Base-by-base conservation (phyloP, 2,888 invertebrate genomes). In the Rhimphoctona megacephalus region DNA sequence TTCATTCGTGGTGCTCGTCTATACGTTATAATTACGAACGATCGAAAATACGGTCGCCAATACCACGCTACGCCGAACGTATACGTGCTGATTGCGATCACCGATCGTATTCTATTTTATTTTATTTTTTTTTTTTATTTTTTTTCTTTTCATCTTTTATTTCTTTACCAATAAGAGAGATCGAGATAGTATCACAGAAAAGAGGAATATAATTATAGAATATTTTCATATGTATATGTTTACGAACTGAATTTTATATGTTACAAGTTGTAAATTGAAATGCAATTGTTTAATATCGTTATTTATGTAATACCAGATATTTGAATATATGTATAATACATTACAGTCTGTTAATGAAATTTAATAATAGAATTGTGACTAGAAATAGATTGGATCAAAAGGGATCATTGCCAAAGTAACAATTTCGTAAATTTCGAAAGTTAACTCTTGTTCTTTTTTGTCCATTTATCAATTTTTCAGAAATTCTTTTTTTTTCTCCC, bases 121-220 rank as follows among this genome's bases (percentile, higher is more conserved):
- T 19, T 7, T 19, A 19, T 36, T 46, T 81, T 5, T 49, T 19
- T 19, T 54, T 49, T 36, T 46, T 78, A 9, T 43, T 22, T 30
- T 54, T 39, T 17, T 52, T 25, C 36, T 69, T 43, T 25, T 33
- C 17, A 17, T 70, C 52, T 70, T 39, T 43, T 36, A 33, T 78
- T 61, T 67, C 52, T 78, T 74, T 49, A 83, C 61, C 57, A 83
- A 86, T 83, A 86, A 85, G 67, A 87, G 54, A 87, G 85, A 87
- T 80, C 77, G 64, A 89, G 86, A 87, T 81, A 81, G 87, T 89
- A 89, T 89, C 89, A 89, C 89, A 89, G 89, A 81, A 86, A 88
- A 88, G 86, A 89, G 86, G 77, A 89, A 86, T 87, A 80, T 74
- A 76, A 82, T 82, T 69, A 69, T 81, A 84, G 64, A 69, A 61